Conservation (phyloP, 2,888 invertebrate genomes). For the Cheilosia impressa region DNA sequence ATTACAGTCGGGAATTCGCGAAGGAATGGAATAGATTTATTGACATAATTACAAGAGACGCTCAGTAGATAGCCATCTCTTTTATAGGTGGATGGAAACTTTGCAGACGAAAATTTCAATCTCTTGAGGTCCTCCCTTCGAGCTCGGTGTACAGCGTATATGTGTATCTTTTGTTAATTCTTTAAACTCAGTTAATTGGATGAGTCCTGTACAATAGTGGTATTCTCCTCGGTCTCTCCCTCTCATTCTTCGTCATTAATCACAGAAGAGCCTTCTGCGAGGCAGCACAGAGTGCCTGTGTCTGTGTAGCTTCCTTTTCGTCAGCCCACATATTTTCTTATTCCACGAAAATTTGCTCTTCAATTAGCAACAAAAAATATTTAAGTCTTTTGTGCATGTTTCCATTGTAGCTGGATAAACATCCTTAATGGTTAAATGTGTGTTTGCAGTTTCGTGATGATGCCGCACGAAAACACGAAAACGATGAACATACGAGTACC, state of each 20-base stretch:
- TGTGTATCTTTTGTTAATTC: conserved; percentile 4
- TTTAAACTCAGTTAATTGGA: conserved; percentile 20
- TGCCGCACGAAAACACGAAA: conserved; percentile 12
- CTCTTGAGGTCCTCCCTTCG: not conserved
- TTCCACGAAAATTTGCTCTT: not conserved
- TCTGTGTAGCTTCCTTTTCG: not conserved
- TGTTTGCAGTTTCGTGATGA: conserved; percentile 30
- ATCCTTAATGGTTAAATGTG: conserved; percentile 12
- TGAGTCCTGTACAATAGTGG: not conserved
- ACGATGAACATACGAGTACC: conserved; percentile 9
- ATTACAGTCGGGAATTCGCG: not conserved
- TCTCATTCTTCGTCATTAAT: not conserved
- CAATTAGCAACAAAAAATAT: conserved; percentile 25
- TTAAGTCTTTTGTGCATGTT: conserved; percentile 26
- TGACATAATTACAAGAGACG: not conserved
- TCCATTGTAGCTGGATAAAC: conserved; percentile 13
- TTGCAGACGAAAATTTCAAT: not conserved
- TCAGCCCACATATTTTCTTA: not conserved
- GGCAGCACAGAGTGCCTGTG: not conserved
- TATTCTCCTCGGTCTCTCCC: not conserved
- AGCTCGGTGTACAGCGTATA: not conserved
- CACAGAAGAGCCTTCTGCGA: not conserved
- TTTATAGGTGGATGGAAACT: not conserved
- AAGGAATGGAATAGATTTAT: not conserved
- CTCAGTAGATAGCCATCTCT: not conserved